A percentile compares a stretch with the other conserved stretches of the same genome.
phyloP scores from a whole-genome alignment of 2,888 invertebrate genomes.

The Catocala sponsa region DNA sequence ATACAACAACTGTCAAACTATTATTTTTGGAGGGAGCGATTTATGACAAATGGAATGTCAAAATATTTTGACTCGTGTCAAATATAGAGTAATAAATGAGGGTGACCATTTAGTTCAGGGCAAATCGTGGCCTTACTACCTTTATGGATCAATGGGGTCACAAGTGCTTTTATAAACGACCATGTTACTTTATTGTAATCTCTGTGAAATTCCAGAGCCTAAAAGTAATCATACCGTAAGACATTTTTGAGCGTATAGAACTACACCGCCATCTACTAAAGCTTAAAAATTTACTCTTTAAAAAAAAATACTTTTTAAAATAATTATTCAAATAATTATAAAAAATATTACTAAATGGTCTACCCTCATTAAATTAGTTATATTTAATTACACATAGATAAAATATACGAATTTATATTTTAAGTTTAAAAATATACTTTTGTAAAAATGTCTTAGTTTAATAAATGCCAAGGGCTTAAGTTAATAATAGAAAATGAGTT shows the following conservation, averaged over 20 bases:
- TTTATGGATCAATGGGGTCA: no score
- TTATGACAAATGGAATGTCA: slow-evolving; percentile 35
- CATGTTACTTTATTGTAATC: no score
- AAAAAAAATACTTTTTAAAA: no score
- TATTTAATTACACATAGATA: slow-evolving; percentile 23
- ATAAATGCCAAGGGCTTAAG: slow-evolving; percentile 36
- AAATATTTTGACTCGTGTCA: slow-evolving; percentile 17
- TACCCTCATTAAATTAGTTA: slow-evolving; percentile 22
- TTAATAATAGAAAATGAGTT: slow-evolving; percentile 27
- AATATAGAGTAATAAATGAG: slow-evolving; percentile 23
- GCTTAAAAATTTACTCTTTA: no score
- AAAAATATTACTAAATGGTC: slow-evolving; percentile 10
- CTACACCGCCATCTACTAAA: no score
- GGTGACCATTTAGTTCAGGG: slow-evolving; percentile 10
- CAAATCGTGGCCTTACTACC: background rate
- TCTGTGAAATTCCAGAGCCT: no score
- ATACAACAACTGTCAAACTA: background rate
- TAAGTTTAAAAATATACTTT: slow-evolving; percentile 34
- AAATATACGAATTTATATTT: slow-evolving; percentile 49
- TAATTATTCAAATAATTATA: no score
- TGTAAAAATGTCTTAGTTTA: slow-evolving; percentile 43
- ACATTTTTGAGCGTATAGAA: no score
- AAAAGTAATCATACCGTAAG: no score
- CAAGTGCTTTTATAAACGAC: no score
- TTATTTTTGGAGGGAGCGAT: slow-evolving; percentile 16